phyloP scores from a whole-genome alignment of 2,888 invertebrate genomes.

The Microplitis deprimator region DNA sequence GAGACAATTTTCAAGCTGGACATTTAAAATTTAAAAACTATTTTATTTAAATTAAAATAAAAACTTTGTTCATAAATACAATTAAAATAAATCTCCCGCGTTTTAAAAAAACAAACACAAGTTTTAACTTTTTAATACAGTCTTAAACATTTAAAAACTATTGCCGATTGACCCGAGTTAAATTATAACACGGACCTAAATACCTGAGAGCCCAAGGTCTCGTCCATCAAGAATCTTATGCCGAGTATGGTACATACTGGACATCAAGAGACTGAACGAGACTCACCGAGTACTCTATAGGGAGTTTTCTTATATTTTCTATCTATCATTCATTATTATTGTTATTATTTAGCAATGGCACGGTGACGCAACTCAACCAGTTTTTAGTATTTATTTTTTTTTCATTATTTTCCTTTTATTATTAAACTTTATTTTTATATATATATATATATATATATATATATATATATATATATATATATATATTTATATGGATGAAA shows the following conservation, averaged over 20 bases:
- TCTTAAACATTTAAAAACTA: conserved; percentile 15
- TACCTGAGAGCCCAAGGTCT: conserved; percentile 1
- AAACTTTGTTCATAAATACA: background rate
- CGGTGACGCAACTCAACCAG: conserved; percentile 39
- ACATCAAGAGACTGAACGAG: background rate
- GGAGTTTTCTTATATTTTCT: conserved; percentile 14
- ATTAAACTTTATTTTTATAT: conserved; percentile 12
- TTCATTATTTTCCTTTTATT: conserved; percentile 22
- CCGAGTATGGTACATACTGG: background rate
- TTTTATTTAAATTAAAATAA: background rate
- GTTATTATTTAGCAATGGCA: conserved; percentile 32
- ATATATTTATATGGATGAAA: conserved; percentile 17
- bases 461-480: background rate
- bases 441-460: conserved; percentile 1
- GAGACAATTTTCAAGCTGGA: conserved; percentile 49
- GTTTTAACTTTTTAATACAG: conserved; percentile 27
- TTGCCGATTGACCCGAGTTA: background rate
- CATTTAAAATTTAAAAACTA: conserved; percentile 8
- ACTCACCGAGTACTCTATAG: conserved; percentile 12
- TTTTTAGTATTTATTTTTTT: conserved; percentile 16
- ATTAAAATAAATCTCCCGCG: background rate
- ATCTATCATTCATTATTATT: conserved; percentile 14
- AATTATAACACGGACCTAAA: background rate
- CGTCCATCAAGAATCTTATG: background rate
- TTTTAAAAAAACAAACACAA: background rate